These are phyloP conservation scores for Troides aeacus DNA, from an alignment of 2,888 invertebrate genomes.

Conservation along the genomic window DNA sequence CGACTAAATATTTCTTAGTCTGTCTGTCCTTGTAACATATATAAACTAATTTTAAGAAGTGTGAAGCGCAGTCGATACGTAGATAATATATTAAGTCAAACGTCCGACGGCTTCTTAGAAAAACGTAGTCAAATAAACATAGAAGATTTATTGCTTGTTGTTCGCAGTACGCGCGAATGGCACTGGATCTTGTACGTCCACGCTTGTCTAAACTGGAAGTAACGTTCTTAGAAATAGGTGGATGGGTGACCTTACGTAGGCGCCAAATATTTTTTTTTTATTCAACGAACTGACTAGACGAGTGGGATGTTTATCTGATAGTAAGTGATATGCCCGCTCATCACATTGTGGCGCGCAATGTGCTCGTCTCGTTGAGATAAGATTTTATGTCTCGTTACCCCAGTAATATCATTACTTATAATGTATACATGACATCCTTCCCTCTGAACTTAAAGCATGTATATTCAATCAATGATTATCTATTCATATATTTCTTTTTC, in stretches of 20 bases:
- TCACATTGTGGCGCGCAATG: too few species aligned
- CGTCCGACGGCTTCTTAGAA: slow-evolving; percentile 11
- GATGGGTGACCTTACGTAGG: neutral
- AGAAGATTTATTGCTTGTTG: slow-evolving; percentile 12
- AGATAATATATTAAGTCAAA: slow-evolving; percentile 18
- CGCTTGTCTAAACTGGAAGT: slow-evolving; percentile 7
- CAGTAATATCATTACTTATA: too few species aligned
- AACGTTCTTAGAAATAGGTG: slow-evolving; percentile 10
- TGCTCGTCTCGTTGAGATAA: too few species aligned
- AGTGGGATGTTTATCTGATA: too few species aligned
- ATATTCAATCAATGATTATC: too few species aligned
- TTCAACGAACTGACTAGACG: too few species aligned
- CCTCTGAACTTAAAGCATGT: too few species aligned
- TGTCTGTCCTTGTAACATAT: slow-evolving; percentile 20
- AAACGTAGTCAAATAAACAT: slow-evolving; percentile 22
- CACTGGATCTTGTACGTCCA: slow-evolving; percentile 13
- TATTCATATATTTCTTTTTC: too few species aligned
- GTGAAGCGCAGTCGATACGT: slow-evolving; percentile 8
- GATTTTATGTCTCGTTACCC: too few species aligned
- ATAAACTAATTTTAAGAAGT: slow-evolving; percentile 2
- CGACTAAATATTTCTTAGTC: neutral
- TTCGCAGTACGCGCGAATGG: slow-evolving; percentile 7
- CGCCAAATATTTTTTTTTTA: too few species aligned
- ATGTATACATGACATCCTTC: too few species aligned
- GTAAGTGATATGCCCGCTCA: too few species aligned